Evolutionary conservation across 2,888 invertebrate genomes (phyloP).

Genomic region (Unio pictorum): DNA sequence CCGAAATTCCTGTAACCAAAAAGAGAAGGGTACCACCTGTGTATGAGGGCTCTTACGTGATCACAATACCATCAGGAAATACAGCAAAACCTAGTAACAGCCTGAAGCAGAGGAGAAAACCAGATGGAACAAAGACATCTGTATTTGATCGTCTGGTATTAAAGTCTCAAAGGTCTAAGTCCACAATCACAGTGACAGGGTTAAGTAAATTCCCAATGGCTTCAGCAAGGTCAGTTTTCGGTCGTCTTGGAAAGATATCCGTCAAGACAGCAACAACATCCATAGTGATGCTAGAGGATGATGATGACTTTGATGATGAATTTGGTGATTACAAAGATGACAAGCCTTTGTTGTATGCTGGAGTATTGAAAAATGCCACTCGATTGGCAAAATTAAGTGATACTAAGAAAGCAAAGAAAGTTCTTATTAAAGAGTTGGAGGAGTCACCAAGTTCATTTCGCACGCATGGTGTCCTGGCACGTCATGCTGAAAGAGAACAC

Average conservation of each 20-base stretch:
- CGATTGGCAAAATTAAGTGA: slow-evolving; percentile 22
- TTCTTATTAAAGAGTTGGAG: slow-evolving; percentile 1
- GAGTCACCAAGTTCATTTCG: background rate
- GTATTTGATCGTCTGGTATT: slow-evolving; percentile 76
- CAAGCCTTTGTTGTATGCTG: slow-evolving; percentile 51
- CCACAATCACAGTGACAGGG: slow-evolving; percentile 43
- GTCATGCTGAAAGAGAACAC: slow-evolving; percentile 13
- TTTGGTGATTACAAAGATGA: slow-evolving; percentile 13
- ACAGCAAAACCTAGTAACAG: slow-evolving; percentile 73
- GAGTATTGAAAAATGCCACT: slow-evolving; percentile 44
- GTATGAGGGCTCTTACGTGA: slow-evolving; percentile 75
- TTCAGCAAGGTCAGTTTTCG: slow-evolving; percentile 50
- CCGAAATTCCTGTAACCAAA: slow-evolving; percentile 68
- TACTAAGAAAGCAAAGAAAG: slow-evolving; percentile 40
- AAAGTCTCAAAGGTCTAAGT: slow-evolving; percentile 55
- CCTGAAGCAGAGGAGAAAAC: slow-evolving; percentile 62
- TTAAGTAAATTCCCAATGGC: slow-evolving; percentile 35
- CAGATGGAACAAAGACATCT: slow-evolving; percentile 59
- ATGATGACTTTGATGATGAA: slow-evolving; percentile 28
- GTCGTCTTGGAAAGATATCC: slow-evolving; percentile 56
- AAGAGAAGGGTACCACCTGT: slow-evolving; percentile 73
- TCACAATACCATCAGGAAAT: slow-evolving; percentile 73
- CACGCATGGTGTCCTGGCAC: slow-evolving; percentile 11
- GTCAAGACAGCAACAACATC: slow-evolving; percentile 58
- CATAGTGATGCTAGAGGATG: slow-evolving; percentile 38